These are phyloP conservation scores for Polymixis flavicincta DNA, from an alignment of 2,888 invertebrate species.

Conservation along the genomic window DNA sequence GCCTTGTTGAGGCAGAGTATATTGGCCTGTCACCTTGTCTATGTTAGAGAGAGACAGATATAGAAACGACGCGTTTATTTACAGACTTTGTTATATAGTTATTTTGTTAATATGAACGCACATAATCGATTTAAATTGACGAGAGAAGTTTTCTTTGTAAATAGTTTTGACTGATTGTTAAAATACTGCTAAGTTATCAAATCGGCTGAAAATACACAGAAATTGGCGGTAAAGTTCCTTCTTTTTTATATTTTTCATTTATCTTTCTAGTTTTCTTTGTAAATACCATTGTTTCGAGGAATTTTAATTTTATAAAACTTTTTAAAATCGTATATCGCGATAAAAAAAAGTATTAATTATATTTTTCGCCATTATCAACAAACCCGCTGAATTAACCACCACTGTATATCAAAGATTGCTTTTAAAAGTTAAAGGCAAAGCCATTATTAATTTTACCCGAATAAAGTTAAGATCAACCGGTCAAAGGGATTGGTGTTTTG, in stretches of 20 bases:
- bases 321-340: background rate
- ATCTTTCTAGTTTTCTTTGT: conserved; percentile 34
- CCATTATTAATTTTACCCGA: conserved; percentile 19
- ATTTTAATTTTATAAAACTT: conserved; percentile 13
- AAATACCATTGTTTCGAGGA: conserved; percentile 29
- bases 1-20: conserved; percentile 55
- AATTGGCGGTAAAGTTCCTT: conserved; percentile 52
- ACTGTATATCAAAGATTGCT: conserved; percentile 36
- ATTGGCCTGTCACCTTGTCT: conserved; percentile 57
- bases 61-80: conserved; percentile 58
- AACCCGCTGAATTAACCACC: conserved; percentile 14
- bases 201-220: conserved; percentile 5
- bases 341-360: conserved; percentile 16
- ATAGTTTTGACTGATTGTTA: conserved; percentile 44
- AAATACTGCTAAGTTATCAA: conserved; percentile 9
- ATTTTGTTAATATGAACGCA: conserved; percentile 63
- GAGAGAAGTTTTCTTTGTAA: conserved; percentile 34
- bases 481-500: conserved; percentile 34
- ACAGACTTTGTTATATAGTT: conserved; percentile 63
- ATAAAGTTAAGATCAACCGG: conserved; percentile 12
- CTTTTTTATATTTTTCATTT: conserved; percentile 14
- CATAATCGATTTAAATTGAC: conserved; percentile 52
- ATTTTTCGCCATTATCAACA: background rate
- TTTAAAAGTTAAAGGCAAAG: conserved; percentile 28
- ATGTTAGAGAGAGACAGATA: conserved; percentile 55